Percentiles rank a stretch among this genome's conserved stretches.
phyloP scores from a whole-genome alignment of 2,797 vertebrate species.

The Eurystomus glaucurus region DNA sequence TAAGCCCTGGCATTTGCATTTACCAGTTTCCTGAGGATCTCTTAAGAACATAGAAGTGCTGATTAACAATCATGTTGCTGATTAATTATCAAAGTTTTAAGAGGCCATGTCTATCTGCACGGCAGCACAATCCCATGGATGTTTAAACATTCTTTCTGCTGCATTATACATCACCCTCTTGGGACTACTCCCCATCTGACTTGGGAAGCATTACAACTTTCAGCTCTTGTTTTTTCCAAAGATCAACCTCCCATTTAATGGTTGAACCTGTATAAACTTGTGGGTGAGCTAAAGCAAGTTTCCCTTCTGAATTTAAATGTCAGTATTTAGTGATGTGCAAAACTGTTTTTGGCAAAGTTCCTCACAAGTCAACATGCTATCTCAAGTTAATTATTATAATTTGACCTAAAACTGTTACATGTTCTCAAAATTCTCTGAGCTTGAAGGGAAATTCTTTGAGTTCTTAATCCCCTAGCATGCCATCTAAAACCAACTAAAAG shows the following conservation, averaged over 20 bases:
- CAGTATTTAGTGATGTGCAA: conserved; percentile 57
- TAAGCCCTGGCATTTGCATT: conserved; percentile 6
- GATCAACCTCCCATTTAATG: not conserved
- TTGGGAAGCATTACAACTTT: not conserved
- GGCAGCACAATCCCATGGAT: not conserved
- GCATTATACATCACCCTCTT: not conserved
- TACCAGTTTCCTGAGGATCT: conserved; percentile 11
- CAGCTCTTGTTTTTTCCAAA: conserved; percentile 23
- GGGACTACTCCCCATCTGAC: conserved; percentile 5
- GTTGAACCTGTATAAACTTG: conserved; percentile 65
- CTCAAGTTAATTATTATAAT: conserved; percentile 72
- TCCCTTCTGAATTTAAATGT: conserved; percentile 25
- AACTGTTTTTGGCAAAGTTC: conserved; percentile 57
- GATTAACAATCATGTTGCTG: not conserved
- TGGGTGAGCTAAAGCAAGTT: conserved; percentile 48
- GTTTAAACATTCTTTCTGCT: conserved; percentile 41
- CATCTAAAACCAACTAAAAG: conserved; percentile 50
- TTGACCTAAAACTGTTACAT: conserved; percentile 58
- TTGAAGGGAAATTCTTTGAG: conserved; percentile 55
- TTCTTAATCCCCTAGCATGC: conserved; percentile 60
- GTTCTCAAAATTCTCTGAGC: conserved; percentile 47
- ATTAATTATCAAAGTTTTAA: conserved; percentile 36
- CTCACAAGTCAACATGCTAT: conserved; percentile 42
- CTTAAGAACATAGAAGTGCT: not conserved
- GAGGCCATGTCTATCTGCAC: not conserved